Percentiles rank a stretch among this genome's conserved stretches.
Evolutionary conservation across 2,113 vertebrate species (phyloP).

Genomic region (Paracanthobrama guichenoti): DNA sequence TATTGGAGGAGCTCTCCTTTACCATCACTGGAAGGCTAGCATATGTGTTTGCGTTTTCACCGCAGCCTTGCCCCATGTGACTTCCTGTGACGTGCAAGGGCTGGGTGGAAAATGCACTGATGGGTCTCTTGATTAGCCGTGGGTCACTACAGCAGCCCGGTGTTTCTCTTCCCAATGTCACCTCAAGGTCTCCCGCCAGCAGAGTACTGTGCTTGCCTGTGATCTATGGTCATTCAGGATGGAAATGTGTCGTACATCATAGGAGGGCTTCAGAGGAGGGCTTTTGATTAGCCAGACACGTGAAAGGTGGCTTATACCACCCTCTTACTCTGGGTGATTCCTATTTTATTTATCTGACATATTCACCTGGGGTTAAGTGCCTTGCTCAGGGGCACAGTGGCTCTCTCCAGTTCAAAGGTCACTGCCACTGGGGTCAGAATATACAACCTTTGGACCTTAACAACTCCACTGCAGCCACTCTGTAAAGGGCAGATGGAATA

Average conservation of each 20-base stretch:
- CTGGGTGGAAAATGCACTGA: conserved; percentile 36
- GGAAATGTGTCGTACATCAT: not conserved
- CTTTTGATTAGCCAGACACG: conserved; percentile 10
- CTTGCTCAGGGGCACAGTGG: not conserved
- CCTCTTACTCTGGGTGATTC: not conserved
- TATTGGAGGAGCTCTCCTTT: not conserved
- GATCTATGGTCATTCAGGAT: conserved; percentile 5
- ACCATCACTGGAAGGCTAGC: not conserved
- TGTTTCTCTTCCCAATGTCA: conserved; percentile 54
- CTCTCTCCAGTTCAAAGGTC: conserved; percentile 2
- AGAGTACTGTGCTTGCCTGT: conserved; percentile 7
- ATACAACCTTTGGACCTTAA: not conserved
- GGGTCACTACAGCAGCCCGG: conserved; percentile 23
- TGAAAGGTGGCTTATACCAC: not conserved
- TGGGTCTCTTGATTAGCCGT: conserved; percentile 45
- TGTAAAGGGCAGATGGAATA: not conserved
- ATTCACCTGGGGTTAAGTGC: not conserved
- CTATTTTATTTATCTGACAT: not conserved
- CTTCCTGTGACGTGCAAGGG: conserved; percentile 23
- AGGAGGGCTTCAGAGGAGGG: not conserved
- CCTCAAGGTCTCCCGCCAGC: conserved; percentile 46
- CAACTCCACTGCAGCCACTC: not conserved
- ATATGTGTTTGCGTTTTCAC: conserved; percentile 17
- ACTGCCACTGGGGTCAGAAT: not conserved
- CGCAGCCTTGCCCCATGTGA: conserved; percentile 4